Base-by-base conservation (phyloP, 2,888 invertebrate species). In the Cataglyphis livida region DNA sequence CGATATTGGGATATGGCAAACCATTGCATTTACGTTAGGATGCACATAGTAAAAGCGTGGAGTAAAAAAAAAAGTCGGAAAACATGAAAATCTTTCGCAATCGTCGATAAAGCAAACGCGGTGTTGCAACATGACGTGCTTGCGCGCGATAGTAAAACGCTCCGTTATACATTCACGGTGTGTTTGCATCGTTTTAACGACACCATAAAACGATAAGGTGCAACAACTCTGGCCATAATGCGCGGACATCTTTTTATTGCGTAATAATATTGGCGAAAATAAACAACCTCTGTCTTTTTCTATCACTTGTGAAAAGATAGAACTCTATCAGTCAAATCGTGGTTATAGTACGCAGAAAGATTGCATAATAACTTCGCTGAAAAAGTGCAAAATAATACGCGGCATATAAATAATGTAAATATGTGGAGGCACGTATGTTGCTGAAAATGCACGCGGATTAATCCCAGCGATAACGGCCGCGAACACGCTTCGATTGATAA, bases 51-150 rank as follows among this genome's bases (percentile, higher is more conserved):
- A 57, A 71, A 81, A 65, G 54, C 64, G 25, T 41, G 54, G 2
- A 62, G 18, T 84, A 87, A 88, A 51, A 86, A 86, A n/a, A 86
- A 83, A 85, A 82, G 6, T 48, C 41, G 83, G 84, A 89, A 88
- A 87, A 87, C 85, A 89, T 87, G 88, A 88, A 85, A 88, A 85
- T 78, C 73, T 78, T 21, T 73, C 65, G 84, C 81, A 74, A 86
- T 35, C 5, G 71, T 88, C 87, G 84, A 7, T 89, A 87, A 89
- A 89, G 83, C 85, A 25, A 48, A 38, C 38, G 12, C n/a, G 41
- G 28, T 41, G 9, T 51, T 61, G 41, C 44, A n/a, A 25, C 25
- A 61, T 35, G 73, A 35, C 48, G 57, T 25, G 57, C 18, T 48
- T 59, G 61, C 7, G 48, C 38, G 41, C 54, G 73, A 51, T 48